Evolutionary conservation across 1,140 invertebrate genomes (phyloP), one percentile per base, ranked within the genome.

Genomic region (Nephila pilipes): DNA sequence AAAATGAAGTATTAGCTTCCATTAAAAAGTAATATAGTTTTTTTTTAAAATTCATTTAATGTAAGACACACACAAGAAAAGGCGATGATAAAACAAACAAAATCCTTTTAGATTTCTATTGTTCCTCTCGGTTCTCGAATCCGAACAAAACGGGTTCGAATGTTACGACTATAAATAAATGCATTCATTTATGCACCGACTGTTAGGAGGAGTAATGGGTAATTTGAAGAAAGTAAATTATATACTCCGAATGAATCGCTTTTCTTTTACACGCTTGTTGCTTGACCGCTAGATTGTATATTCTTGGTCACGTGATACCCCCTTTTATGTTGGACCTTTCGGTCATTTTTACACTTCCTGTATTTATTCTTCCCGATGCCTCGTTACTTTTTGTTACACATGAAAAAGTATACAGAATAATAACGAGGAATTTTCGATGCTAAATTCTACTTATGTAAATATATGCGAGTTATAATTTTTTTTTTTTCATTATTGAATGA

Each of bases 311-410:
- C 58, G 58, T 60, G 58, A 60, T 60, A 22, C 20, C 58, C 3
- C 16, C 16, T 60, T 60, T 18, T 22, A 60, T 60, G 58, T 16
- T 60, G 58, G 58, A 20, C 22, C 18, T 20, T 60, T 60, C 58
- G 58, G 58, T 20, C 58, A 16, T 22, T 60, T 60, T 60, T 60
- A 60, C 58, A 60, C 58, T 60, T 60, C 58, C 58, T 60, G 58
- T 60, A 60, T 60, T 60, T 60, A 60, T 60, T 60, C 58, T 60
- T 60, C 16, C 18, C 18, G 58, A 60, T 60, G 58, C 18, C 58
- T 60, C 58, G 16, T 60, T 60, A 60, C 58, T 60, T 60, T 60
- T 60, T 60, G 58, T 60, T 60, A 60, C 58, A 60, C 58, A 60
- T 60, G 58, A 60, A 60, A 60, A 60, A 60, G 4, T 20, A 60